Conservation (phyloP, 35 echinoderm and acorn worm genomes). For the Lytechinus pictus region DNA sequence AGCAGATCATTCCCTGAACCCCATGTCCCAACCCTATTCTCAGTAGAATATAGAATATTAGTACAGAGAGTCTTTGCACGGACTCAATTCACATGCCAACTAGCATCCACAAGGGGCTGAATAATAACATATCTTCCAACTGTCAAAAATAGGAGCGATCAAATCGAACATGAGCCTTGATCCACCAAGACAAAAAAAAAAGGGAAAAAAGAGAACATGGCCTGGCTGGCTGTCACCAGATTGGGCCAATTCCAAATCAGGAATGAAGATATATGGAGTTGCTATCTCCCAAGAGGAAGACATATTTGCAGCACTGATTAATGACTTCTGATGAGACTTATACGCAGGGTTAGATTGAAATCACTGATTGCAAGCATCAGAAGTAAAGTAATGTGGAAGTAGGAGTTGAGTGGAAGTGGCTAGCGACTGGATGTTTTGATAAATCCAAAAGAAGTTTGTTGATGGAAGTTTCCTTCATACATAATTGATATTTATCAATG, state of each 20-base stretch:
- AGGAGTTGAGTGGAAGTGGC: background rate
- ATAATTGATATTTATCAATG: no score
- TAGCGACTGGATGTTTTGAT: background rate
- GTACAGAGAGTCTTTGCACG: background rate
- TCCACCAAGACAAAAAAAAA: background rate
- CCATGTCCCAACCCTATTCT: background rate
- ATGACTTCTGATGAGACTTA: conserved; percentile 13
- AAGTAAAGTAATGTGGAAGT: background rate
- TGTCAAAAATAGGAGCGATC: background rate
- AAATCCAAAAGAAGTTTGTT: background rate
- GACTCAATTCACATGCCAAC: conserved; percentile 2
- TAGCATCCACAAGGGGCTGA: background rate
- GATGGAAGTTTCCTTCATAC: background rate
- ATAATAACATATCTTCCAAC: background rate
- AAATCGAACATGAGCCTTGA: background rate
- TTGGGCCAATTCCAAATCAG: conserved; percentile 1
- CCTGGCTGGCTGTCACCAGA: conserved; percentile 7
- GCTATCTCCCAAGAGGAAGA: background rate
- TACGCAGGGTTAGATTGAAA: background rate
- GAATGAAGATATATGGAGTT: background rate
- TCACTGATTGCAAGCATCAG: background rate
- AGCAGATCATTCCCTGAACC: background rate
- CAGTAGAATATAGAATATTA: background rate
- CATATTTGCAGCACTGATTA: conserved; percentile 18
- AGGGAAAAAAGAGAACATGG: background rate